A percentile compares a stretch with the other conserved stretches of the same genome.
These are phyloP conservation scores for Danaus melanippus DNA, from an alignment of 1,140 invertebrate genomes.

Conservation along the genomic window DNA sequence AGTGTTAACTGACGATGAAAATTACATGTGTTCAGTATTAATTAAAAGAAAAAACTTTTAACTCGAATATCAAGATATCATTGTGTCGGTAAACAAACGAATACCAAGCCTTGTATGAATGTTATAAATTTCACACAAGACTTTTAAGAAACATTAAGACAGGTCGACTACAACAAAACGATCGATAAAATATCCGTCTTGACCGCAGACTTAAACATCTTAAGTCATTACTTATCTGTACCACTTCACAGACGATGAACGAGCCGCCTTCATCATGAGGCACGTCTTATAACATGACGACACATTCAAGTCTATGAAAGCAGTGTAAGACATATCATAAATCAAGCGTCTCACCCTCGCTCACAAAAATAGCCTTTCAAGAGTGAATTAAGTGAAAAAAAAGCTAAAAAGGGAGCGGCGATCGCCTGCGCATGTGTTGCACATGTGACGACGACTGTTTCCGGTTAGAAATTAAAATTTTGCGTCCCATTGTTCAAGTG, in stretches of 20 bases:
- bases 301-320: slow-evolving; percentile 9
- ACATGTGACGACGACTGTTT: slow-evolving; percentile 54
- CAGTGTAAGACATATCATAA: slow-evolving; percentile 39
- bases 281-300: slow-evolving; percentile 33
- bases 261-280: slow-evolving; percentile 32
- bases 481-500: slow-evolving; percentile 33
- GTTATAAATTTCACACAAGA: slow-evolving; percentile 30
- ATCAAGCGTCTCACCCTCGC: slow-evolving; percentile 48
- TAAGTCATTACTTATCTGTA: slow-evolving; percentile 49
- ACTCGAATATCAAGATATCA: background rate
- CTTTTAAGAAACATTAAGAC: slow-evolving; percentile 31
- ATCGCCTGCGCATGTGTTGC: slow-evolving; percentile 51
- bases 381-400: slow-evolving; percentile 46
- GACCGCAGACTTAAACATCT: slow-evolving; percentile 32
- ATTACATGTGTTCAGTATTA: too few relatives aligned
- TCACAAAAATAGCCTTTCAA: slow-evolving; percentile 45
- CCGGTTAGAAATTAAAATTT: slow-evolving; percentile 56
- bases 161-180: slow-evolving; percentile 32
- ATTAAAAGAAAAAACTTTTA: background rate
- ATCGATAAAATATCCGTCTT: slow-evolving; percentile 38
- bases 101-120: slow-evolving; percentile 4
- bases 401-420: slow-evolving; percentile 53
- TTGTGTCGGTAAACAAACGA: background rate
- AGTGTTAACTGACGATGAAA: too few relatives aligned
- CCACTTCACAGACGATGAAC: slow-evolving; percentile 40